Evolutionary conservation across 2,113 vertebrate genomes (phyloP), one percentile per base, ranked within the genome.

Genomic region (Noctilio leporinus): DNA sequence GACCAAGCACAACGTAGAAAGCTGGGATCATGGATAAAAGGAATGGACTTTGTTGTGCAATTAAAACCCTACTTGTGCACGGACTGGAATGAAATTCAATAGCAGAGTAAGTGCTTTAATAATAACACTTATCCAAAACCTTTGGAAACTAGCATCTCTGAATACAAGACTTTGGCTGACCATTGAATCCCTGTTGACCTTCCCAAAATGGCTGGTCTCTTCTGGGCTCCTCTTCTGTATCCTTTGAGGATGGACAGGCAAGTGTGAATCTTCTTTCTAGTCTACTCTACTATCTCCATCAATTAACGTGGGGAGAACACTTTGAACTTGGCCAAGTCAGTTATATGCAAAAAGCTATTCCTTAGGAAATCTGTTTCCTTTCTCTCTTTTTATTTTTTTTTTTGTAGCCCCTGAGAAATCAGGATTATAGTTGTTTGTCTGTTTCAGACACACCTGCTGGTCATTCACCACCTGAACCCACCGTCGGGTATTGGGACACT

Each of bases 21-120:
- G 65, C 85, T 55, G 40, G 8, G 30, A 81, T 64, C 2, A 0
- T 69, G 84, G 89, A 90, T 94, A 80, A 94, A 80, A 96, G 47
- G 92, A 94, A 96, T 78, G 87, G 84, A 69, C 87, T 97, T 96
- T 90, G 85, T 95, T 88, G 67, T 78, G 77, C 89, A 96, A 95
- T 96, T 95, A 95, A 96, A 94, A 95, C 86, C 70, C 72, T 51
- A 64, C 92, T 70, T 65, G 72, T 76, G 90, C 55, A 65, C 43
- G 93, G 94, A 28, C 75, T 85, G 69, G 80, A 91, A 94, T 97
- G 92, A 95, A 95, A 97, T 94, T 43, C 95, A 94, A 96, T 95
- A 88, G 65, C 64, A 55, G 76, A 55, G 65, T 94, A 89, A 95
- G 95, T 77, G 67, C 73, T 95, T 96, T 94, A 72, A 92, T 81